Evolutionary conservation across 1,140 invertebrate species (phyloP).

Genomic region (Drosophila miranda): DNA sequence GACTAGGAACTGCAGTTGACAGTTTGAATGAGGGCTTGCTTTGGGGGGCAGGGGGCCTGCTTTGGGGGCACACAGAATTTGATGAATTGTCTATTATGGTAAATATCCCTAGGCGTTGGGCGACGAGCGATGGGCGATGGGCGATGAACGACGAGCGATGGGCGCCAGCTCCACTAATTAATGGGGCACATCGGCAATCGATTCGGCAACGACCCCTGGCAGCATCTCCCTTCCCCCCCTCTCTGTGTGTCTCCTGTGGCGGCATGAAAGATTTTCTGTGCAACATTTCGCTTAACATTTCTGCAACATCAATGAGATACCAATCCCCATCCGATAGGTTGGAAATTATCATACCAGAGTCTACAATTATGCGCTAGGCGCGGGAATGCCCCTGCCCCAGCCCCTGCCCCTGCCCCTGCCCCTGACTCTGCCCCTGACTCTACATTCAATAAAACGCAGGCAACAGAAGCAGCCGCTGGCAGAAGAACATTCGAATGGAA

Average conservation of each 20-base stretch:
- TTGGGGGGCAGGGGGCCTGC: background rate
- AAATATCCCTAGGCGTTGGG: slow-evolving; percentile 49
- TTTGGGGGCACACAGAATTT: slow-evolving; percentile 48
- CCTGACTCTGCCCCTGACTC: background rate
- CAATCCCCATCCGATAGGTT: slow-evolving; percentile 40
- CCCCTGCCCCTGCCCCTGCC: slow-evolving; percentile 5
- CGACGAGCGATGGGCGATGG: slow-evolving; percentile 42
- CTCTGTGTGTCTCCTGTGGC: slow-evolving; percentile 7
- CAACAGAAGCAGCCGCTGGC: slow-evolving; percentile 56
- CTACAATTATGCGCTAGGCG: slow-evolving; percentile 63
- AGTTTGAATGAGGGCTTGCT: slow-evolving; percentile 52
- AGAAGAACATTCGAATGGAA: slow-evolving; percentile 43
- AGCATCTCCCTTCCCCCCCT: background rate
- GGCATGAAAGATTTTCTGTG: slow-evolving; percentile 16
- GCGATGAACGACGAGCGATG: slow-evolving; percentile 46
- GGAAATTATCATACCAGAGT: slow-evolving; percentile 71
- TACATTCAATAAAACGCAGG: slow-evolving; percentile 48
- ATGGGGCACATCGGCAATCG: slow-evolving; percentile 1
- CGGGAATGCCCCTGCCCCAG: slow-evolving; percentile 37
- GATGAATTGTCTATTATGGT: slow-evolving; percentile 73
- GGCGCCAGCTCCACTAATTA: slow-evolving; percentile 47
- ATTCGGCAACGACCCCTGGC: no score
- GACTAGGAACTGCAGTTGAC: slow-evolving; percentile 64
- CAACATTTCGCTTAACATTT: slow-evolving; percentile 53
- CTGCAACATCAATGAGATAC: slow-evolving; percentile 47